Evolutionary conservation across 2,797 vertebrate genomes (phyloP).

Genomic region (Rhinichthys osculus): DNA sequence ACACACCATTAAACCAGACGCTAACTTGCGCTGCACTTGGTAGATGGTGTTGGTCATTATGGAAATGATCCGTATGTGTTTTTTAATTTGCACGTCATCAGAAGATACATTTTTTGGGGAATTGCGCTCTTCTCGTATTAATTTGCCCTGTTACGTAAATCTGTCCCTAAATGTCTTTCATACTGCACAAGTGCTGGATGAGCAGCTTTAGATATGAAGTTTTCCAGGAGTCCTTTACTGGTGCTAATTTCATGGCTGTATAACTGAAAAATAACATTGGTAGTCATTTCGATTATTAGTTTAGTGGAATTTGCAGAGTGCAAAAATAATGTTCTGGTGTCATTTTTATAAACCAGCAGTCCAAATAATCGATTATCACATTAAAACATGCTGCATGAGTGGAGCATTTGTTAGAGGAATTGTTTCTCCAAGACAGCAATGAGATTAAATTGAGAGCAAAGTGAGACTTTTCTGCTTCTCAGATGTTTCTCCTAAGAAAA

Average conservation of each 20-base stretch:
- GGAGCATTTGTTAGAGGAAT: neutral
- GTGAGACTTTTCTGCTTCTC: neutral
- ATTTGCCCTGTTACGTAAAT: too few relatives aligned
- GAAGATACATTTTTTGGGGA: too few relatives aligned
- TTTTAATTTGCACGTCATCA: too few relatives aligned
- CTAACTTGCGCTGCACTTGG: too few relatives aligned
- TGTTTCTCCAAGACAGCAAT: neutral
- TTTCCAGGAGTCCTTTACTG: neutral
- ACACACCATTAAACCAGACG: too few relatives aligned
- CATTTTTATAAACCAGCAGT: conserved; percentile 16
- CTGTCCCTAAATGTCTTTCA: neutral
- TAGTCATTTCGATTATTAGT: conserved; percentile 22
- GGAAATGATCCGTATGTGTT: too few relatives aligned
- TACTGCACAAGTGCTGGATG: neutral
- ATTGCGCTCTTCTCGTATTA: too few relatives aligned
- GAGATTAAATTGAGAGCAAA: neutral
- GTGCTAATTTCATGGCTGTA: conserved; percentile 25
- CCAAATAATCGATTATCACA: neutral
- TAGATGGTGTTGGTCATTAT: too few relatives aligned
- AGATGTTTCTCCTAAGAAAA: neutral
- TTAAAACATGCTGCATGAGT: neutral
- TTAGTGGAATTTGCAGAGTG: neutral
- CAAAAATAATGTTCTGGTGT: neutral
- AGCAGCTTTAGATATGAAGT: neutral
- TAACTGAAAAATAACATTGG: conserved; percentile 27